These are phyloP conservation scores for Bombus sylvicola DNA, from an alignment of 1,140 invertebrate species.

Conservation along the genomic window DNA sequence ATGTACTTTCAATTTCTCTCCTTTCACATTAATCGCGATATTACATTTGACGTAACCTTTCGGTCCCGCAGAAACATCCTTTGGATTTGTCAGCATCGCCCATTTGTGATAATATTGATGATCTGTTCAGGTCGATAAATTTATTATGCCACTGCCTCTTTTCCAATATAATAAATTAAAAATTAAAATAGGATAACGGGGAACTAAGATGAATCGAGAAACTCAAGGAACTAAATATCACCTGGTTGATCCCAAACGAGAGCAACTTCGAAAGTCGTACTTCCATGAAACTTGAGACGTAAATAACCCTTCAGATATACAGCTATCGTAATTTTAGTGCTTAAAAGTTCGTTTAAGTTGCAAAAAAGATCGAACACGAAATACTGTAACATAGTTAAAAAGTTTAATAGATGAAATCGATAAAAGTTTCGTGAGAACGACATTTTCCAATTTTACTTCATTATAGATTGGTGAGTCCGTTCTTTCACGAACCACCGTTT, in stretches of 20 bases:
- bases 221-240: slow-evolving; percentile 65
- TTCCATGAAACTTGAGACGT: slow-evolving; percentile 77
- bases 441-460: slow-evolving; percentile 79
- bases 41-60: slow-evolving; percentile 92
- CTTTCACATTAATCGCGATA: slow-evolving; percentile 88
- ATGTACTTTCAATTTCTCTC: slow-evolving; percentile 84
- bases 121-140: slow-evolving; percentile 81
- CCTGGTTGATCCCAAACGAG: slow-evolving; percentile 88
- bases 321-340: slow-evolving; percentile 76
- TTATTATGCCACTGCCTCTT: not conserved
- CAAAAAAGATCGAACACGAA: slow-evolving; percentile 77
- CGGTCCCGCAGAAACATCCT: slow-evolving; percentile 85
- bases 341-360: slow-evolving; percentile 72
- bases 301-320: slow-evolving; percentile 75
- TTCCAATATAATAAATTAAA: not conserved
- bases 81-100: slow-evolving; percentile 88
- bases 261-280: slow-evolving; percentile 85
- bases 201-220: not conserved
- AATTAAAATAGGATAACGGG: not conserved
- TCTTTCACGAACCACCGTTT: slow-evolving; percentile 81
- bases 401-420: not conserved
- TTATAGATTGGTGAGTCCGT: slow-evolving; percentile 85
- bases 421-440: not conserved
- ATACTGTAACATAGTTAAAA: slow-evolving; percentile 80
- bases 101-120: slow-evolving; percentile 92